Evolutionary conservation across 2,113 vertebrate genomes (phyloP), one percentile per base, ranked within the genome.

Genomic region (Oriolus oriolus): DNA sequence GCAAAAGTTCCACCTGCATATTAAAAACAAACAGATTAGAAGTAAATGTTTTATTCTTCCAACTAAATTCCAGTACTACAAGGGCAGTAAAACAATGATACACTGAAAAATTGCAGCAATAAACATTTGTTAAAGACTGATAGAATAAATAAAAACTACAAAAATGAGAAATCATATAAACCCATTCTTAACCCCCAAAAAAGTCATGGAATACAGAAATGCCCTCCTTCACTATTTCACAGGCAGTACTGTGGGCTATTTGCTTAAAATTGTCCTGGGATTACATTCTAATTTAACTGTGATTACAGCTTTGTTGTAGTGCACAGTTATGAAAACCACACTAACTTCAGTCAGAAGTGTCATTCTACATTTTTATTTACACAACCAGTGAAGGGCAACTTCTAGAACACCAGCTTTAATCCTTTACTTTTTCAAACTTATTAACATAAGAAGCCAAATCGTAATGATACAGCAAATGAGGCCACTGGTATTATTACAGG

Each of bases 41-140:
- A 98, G 98, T 98, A 98, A 99, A 99, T 98, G 97, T 98, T 99
- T 99, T 99, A 99, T 99, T 99, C 98, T 98, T 98, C 98, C 98
- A 99, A 99, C 98, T 98, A 99, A 98, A 98, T 98, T 98, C 98
- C 98, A 98, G 98, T 98, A 98, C 98, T 98, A 98, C 98, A 98
- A 98, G 98, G 98, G 98, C 98, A 98, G 97, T 98, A 98, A 99
- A 98, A 98, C 98, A 98, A 98, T 97, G 97, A 98, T 98, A 98
- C 98, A 98, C 97, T 97, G 97, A 95, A 96, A 96, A 96, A 97
- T 97, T 97, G 98, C 97, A 98, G 98, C 98, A 98, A 98, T 98
- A 98, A 98, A 98, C 98, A 98, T 98, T 98, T 98, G 97, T 98
- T 98, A 98, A 98, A 98, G 98, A 98, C 97, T 97, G 98, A 98